Evolutionary conservation across 2,888 invertebrate genomes (phyloP).

Genomic region (Dasysyrphus tricinctus): DNA sequence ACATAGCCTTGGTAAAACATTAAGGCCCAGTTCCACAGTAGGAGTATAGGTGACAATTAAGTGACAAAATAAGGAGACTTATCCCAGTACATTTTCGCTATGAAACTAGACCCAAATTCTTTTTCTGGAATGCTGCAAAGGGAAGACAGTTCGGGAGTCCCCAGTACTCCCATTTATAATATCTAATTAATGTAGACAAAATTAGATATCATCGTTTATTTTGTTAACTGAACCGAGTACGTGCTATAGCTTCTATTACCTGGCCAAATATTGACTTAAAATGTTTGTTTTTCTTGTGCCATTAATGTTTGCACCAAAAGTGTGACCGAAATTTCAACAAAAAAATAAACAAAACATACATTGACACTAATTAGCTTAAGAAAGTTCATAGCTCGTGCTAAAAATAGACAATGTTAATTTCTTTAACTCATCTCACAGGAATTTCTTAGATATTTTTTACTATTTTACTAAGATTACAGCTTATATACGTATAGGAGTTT

Average conservation of each 20-base stretch:
- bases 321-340: slow-evolving; percentile 14
- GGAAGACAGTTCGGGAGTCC: not conserved
- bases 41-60: too few species aligned
- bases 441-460: not conserved
- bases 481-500: not conserved
- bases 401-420: not conserved
- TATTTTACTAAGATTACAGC: slow-evolving; percentile 1
- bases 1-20: too few species aligned
- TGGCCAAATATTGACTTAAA: slow-evolving; percentile 43
- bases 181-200: not conserved
- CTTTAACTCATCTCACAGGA: not conserved
- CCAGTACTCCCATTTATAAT: not conserved
- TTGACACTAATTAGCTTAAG: slow-evolving; percentile 2
- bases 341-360: not conserved
- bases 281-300: slow-evolving; percentile 15
- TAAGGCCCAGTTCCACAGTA: too few species aligned
- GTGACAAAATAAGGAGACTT: too few species aligned
- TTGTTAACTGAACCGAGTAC: slow-evolving; percentile 21
- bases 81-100: too few species aligned
- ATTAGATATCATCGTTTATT: slow-evolving; percentile 6
- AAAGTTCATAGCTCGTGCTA: not conserved
- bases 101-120: too few species aligned
- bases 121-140: too few species aligned
- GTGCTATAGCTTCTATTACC: slow-evolving; percentile 6
- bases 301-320: not conserved